Evolutionary conservation across 2,888 invertebrate genomes (phyloP), one percentile per base, ranked within the genome.

Genomic region (Drosophila cyrtoloma): DNA sequence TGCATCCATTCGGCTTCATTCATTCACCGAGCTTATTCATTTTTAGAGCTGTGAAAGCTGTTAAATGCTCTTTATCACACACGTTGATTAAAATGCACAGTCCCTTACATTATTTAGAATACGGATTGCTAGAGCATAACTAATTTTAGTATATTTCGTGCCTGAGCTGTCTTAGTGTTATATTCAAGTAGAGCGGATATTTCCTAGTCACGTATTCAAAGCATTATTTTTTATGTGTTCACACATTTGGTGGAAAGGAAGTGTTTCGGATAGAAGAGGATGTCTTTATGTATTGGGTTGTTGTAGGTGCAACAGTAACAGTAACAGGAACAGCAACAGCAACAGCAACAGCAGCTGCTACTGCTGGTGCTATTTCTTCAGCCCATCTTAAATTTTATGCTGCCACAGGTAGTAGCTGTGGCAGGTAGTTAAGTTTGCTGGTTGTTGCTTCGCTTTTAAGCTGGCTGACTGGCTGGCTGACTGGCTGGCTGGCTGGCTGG

Each of bases 281-380:
- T 76, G 88, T 85, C 79, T 82, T 88, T 85, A 88, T 85, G 85
- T 78, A 88, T 82, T 76, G 85, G 88, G 73, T 80, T 77, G 55
- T 77, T 77, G 63, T 62, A 52, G 72, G 50, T 71, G 47, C 58
- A 58, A 14, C 50, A 30, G 26, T 47, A 26, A 7, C 50, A 28
- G 19, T 19, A 19, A 16, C 47, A 22, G 47, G 2, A 47, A 26
- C 1, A 22, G 22, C 10, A 30, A 39, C 5, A 19, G 22, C 22
- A 22, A 22, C 22, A 22, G 57, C 30, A 42, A 37, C 7, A 28
- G 39, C 70, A 61, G 35, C 39, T 57, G 26, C 50, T 50, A 2
- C 16, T 32, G 39, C 22, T n/a, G 37, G 12, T 33, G 51, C 57
- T 30, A 39, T 12, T 69, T 42, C 75, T 73, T 69, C 14, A 62